Conservation (phyloP, 2,113 vertebrate species). For the Boulengeromyrus knoepffleri region DNA sequence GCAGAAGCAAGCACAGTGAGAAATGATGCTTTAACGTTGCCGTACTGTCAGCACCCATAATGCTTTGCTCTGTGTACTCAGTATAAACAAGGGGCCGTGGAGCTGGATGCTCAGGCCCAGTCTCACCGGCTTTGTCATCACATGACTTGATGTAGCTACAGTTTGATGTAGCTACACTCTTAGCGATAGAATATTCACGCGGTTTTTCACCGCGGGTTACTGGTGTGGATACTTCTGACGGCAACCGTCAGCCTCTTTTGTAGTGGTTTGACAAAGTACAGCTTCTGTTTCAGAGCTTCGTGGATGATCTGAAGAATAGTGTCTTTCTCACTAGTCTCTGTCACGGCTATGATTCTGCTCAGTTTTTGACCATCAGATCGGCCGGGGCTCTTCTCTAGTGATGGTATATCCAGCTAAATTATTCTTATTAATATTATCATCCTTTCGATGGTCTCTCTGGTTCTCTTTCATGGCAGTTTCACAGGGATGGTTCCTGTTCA, state of each 20-base stretch:
- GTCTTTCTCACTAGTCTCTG: background rate
- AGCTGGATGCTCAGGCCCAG: background rate
- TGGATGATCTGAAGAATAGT: background rate
- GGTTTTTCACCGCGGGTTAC: background rate
- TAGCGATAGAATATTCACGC: background rate
- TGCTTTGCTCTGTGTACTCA: background rate
- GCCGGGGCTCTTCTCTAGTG: background rate
- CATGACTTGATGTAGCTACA: background rate
- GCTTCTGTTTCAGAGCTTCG: background rate
- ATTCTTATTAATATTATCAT: background rate
- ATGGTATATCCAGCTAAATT: background rate
- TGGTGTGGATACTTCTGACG: background rate
- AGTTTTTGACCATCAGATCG: background rate
- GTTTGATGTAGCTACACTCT: background rate
- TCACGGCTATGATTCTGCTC: background rate
- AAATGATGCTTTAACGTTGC: background rate
- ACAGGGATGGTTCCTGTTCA: background rate
- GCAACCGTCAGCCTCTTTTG: background rate
- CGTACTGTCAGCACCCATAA: background rate
- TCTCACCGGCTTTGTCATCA: background rate
- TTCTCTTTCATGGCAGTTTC: background rate
- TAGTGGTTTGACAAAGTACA: background rate
- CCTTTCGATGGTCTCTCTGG: background rate
- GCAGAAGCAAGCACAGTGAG: background rate
- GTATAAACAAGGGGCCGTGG: background rate